These are phyloP conservation scores for Ictalurus furcatus DNA, from an alignment of 2,113 vertebrate genomes.

Conservation along the genomic window DNA sequence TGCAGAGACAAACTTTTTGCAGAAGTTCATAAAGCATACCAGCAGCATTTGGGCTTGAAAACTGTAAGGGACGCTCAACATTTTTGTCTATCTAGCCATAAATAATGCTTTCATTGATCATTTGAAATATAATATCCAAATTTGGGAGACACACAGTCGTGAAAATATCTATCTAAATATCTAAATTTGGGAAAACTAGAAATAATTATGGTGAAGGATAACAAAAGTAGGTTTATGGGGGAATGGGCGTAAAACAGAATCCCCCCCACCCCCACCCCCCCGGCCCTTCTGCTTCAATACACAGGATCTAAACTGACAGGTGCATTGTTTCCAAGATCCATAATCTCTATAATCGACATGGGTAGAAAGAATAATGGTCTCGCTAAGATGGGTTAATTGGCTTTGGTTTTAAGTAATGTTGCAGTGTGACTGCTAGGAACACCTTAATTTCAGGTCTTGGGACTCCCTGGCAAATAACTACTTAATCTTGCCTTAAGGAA, in stretches of 20 bases:
- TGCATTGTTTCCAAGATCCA: slow-evolving; percentile 97
- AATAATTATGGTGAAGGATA: slow-evolving; percentile 72
- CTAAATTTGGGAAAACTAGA: slow-evolving; percentile 78
- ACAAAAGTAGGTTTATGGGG: slow-evolving; percentile 68
- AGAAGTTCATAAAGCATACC: slow-evolving; percentile 72
- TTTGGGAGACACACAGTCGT: slow-evolving; percentile 61
- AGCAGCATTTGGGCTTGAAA: slow-evolving; percentile 48
- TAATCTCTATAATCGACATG: slow-evolving; percentile 93
- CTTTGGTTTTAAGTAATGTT: slow-evolving; percentile 97
- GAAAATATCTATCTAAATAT: slow-evolving; percentile 68
- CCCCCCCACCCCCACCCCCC: not conserved
- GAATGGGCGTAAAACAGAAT: slow-evolving; percentile 83
- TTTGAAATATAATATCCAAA: slow-evolving; percentile 27
- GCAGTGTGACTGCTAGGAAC: slow-evolving; percentile 83
- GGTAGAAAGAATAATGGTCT: slow-evolving; percentile 91
- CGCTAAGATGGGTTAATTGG: slow-evolving; percentile 97
- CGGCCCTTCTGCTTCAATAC: slow-evolving; percentile 93
- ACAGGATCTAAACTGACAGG: slow-evolving; percentile 93
- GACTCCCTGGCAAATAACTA: slow-evolving; percentile 86
- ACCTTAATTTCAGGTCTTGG: slow-evolving; percentile 89
- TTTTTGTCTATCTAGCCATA: slow-evolving; percentile 76
- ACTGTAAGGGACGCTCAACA: slow-evolving; percentile 47
- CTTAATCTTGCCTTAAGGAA: slow-evolving; percentile 96
- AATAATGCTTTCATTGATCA: slow-evolving; percentile 78
- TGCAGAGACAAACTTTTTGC: slow-evolving; percentile 68